Evolutionary conservation across 2,888 invertebrate species (phyloP).

Genomic region (Phytoseiulus persimilis): DNA sequence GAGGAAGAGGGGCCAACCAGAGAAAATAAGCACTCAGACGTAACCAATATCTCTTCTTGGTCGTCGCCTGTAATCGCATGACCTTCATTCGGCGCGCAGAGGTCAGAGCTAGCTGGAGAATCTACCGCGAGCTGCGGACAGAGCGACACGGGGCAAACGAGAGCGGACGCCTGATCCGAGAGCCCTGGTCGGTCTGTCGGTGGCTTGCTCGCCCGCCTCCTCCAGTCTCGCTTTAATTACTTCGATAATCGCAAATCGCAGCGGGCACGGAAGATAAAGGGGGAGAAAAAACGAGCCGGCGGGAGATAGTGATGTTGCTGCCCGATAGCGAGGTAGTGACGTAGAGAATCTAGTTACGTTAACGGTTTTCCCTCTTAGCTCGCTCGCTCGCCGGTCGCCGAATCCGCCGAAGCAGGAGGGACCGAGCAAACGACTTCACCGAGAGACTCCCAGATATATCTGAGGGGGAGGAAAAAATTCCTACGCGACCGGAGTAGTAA

Average conservation of each 20-base stretch:
- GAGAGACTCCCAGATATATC: background rate
- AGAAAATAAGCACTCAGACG: background rate
- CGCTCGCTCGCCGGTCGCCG: background rate
- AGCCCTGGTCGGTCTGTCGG: background rate
- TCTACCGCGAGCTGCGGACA: background rate
- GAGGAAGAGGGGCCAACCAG: background rate
- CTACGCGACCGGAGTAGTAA: background rate
- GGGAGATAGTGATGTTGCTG: background rate
- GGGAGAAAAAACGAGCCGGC: background rate
- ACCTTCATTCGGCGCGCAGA: background rate
- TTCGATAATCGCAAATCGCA: background rate
- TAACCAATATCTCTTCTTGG: constrained; percentile 5
- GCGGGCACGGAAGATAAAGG: background rate
- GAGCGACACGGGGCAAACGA: background rate
- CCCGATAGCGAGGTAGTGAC: background rate
- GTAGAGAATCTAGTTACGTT: constrained; percentile 5
- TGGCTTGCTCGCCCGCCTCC: background rate
- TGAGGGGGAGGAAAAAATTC: background rate
- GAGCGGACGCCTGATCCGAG: background rate
- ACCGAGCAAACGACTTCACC: background rate
- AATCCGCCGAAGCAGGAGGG: background rate
- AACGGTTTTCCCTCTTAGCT: background rate
- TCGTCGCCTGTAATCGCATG: background rate
- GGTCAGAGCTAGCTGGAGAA: background rate
- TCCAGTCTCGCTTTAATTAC: background rate